Conservation (phyloP, 2,888 invertebrate species). For the Himalopsyche anomala region DNA sequence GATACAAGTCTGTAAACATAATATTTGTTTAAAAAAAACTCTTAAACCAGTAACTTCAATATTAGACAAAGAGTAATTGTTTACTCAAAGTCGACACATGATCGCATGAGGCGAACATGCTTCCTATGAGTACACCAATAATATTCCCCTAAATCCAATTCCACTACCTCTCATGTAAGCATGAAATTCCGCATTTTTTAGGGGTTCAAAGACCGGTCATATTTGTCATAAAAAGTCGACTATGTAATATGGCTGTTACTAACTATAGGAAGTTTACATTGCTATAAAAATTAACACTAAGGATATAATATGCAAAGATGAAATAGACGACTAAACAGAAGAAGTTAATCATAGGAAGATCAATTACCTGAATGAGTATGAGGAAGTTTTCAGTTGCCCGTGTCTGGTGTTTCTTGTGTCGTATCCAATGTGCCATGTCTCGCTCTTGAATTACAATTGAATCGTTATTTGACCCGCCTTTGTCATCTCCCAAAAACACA, state of each 20-base stretch:
- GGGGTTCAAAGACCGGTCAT: background rate
- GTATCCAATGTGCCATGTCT: conserved; percentile 85
- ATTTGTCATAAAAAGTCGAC: too few relatives aligned
- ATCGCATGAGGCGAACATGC: conserved; percentile 33
- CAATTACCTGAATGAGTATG: conserved; percentile 85
- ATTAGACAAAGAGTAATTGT: background rate
- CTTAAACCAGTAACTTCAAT: too few relatives aligned
- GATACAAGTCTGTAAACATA: too few relatives aligned
- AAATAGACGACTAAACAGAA: too few relatives aligned
- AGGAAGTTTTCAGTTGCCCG: conserved; percentile 91
- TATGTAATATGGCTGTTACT: too few relatives aligned
- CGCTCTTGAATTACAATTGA: conserved; percentile 83
- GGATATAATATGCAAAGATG: too few relatives aligned
- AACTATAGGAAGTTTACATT: too few relatives aligned
- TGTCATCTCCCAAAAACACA: too few relatives aligned
- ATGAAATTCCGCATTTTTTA: conserved; percentile 58
- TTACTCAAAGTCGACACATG: conserved; percentile 49
- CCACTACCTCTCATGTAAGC: conserved; percentile 33
- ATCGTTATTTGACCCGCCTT: too few relatives aligned
- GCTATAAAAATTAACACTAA: too few relatives aligned
- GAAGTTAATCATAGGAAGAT: background rate
- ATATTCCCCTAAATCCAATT: conserved; percentile 57
- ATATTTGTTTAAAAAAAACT: too few relatives aligned
- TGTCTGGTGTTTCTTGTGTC: conserved; percentile 73
- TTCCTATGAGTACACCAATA: conserved; percentile 52